A percentile compares a stretch with the other conserved stretches of the same genome.
These are phyloP conservation scores for Corbicula japonica DNA, from an alignment of 2,888 invertebrate species.

Conservation along the genomic window DNA sequence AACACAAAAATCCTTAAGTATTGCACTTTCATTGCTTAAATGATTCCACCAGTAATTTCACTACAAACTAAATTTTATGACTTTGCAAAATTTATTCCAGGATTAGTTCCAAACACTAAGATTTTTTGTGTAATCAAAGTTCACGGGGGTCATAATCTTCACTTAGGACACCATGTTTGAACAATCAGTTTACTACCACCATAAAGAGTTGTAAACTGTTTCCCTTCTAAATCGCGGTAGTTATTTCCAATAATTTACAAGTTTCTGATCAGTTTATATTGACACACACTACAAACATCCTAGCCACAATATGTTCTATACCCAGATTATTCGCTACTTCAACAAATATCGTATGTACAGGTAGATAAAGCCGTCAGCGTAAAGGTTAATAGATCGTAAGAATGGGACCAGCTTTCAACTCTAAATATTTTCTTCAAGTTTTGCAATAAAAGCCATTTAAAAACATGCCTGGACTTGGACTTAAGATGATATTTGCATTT, in stretches of 20 bases:
- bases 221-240: too few species aligned
- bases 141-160: not conserved
- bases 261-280: too few species aligned
- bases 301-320: slow-evolving; percentile 19
- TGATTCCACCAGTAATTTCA: too few species aligned
- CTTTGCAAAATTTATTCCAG: too few species aligned
- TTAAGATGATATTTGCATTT: not conserved
- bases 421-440: slow-evolving; percentile 28
- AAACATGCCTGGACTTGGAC: slow-evolving; percentile 16
- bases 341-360: slow-evolving; percentile 9
- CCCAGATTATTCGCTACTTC: slow-evolving; percentile 20
- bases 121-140: too few species aligned
- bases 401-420: slow-evolving; percentile 6
- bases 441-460: slow-evolving; percentile 10
- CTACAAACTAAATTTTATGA: too few species aligned
- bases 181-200: not conserved
- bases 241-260: slow-evolving; percentile 40
- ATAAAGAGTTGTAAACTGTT: not conserved
- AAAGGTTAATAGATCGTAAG: slow-evolving; percentile 13
- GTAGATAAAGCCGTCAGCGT: slow-evolving; percentile 16
- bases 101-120: too few species aligned
- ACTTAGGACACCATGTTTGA: not conserved
- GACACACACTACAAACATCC: slow-evolving; percentile 12
- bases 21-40: too few species aligned
- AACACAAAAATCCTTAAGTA: too few species aligned